Evolutionary conservation across 1,140 invertebrate genomes (phyloP).

Genomic region (Rhopalosiphum padi): DNA sequence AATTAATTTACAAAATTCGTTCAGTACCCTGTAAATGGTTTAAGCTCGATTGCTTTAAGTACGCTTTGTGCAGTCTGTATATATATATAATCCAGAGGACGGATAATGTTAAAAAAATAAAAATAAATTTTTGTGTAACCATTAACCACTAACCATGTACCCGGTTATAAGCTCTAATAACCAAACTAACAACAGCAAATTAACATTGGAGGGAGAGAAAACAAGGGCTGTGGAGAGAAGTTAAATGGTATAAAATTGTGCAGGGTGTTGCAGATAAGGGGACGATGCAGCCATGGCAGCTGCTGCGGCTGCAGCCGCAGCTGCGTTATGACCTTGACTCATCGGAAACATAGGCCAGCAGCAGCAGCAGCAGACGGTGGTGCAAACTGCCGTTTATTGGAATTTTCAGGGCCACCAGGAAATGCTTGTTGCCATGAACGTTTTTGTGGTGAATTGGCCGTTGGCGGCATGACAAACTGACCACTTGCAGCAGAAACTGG

Average conservation of each 20-base stretch:
- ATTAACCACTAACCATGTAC: constrained; percentile 53
- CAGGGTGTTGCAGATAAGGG: constrained; percentile 50
- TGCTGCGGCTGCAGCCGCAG: constrained; percentile 55
- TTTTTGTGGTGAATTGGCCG: constrained; percentile 41
- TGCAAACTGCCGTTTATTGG: constrained; percentile 46
- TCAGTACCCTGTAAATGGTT: constrained; percentile 51
- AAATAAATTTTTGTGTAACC: constrained; percentile 48
- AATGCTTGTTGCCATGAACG: constrained; percentile 59
- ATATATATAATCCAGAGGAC: constrained; percentile 45
- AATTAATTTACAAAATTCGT: constrained; percentile 51
- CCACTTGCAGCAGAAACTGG: constrained; percentile 33
- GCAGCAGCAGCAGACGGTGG: neutral
- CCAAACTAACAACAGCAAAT: constrained; percentile 53
- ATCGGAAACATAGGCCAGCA: constrained; percentile 7
- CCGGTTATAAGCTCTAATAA: constrained; percentile 57
- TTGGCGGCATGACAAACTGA: constrained; percentile 43
- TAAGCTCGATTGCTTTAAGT: constrained; percentile 51
- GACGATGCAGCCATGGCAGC: constrained; percentile 53
- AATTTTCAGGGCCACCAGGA: constrained; percentile 13
- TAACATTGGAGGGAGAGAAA: constrained; percentile 4
- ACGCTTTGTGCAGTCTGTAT: constrained; percentile 51
- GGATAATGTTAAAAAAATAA: constrained; percentile 53
- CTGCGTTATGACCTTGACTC: constrained; percentile 41
- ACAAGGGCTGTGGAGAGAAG: neutral
- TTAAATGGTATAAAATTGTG: constrained; percentile 51